Conservation (phyloP, 2,113 vertebrate genomes). For the Felis catus region DNA sequence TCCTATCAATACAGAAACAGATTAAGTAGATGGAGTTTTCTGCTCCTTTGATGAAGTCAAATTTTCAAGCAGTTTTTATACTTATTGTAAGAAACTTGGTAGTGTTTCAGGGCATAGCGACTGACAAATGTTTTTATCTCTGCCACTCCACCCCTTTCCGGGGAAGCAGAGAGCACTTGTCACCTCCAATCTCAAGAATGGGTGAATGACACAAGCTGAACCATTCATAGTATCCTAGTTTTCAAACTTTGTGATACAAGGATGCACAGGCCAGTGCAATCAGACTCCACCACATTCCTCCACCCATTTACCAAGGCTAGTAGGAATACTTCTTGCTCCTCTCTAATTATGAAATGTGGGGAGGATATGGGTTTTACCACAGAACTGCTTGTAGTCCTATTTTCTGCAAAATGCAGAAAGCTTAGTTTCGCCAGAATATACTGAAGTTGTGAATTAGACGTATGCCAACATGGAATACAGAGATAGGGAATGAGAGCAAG, state of each 20-base stretch:
- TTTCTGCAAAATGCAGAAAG: background rate
- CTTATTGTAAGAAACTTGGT: background rate
- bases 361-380: background rate
- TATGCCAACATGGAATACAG: background rate
- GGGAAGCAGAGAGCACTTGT: background rate
- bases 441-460: background rate
- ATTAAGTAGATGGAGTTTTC: background rate
- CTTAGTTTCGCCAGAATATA: background rate
- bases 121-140: background rate
- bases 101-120: background rate
- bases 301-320: background rate
- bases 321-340: rapidly evolving
- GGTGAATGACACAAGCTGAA: background rate
- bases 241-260: background rate
- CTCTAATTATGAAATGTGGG: background rate
- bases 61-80: background rate
- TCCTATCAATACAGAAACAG: background rate
- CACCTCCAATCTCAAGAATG: background rate
- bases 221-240: too few relatives aligned
- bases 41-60: background rate
- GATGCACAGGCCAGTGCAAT: background rate
- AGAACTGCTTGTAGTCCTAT: background rate
- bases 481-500: background rate
- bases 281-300: background rate
- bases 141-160: background rate